Percentiles rank a stretch among this genome's conserved stretches.
Conservation (phyloP, 2,797 vertebrate species). For the Apodemus agrarius region DNA sequence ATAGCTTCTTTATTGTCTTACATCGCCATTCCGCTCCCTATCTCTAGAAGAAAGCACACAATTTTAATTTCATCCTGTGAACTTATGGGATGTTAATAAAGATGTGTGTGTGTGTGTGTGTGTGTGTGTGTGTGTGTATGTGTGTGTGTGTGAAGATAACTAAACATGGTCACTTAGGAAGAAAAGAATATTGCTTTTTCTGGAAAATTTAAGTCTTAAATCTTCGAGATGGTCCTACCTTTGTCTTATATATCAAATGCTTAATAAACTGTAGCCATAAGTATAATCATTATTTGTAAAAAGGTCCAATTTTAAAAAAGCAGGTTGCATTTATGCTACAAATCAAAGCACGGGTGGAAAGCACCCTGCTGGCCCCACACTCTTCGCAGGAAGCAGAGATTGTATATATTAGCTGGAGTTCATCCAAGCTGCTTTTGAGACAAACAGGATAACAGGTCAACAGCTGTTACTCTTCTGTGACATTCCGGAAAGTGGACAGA, state of each 20-base stretch:
- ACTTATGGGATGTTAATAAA: background rate
- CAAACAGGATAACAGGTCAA: constrained; percentile 81
- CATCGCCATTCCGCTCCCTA: background rate
- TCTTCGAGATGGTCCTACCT: background rate
- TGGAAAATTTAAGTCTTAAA: constrained; percentile 54
- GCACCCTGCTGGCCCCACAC: background rate
- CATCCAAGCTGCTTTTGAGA: constrained; percentile 70
- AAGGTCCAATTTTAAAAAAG: constrained; percentile 42
- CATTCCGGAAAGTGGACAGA: constrained; percentile 79
- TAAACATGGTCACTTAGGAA: background rate
- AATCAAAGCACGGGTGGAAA: background rate
- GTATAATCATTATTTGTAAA: background rate
- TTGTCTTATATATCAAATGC: constrained; percentile 2
- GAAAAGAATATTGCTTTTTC: constrained; percentile 28
- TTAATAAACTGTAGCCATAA: constrained; percentile 15
- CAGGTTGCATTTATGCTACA: constrained; percentile 20
- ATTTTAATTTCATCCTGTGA: constrained; percentile 16
- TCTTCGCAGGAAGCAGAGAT: constrained; percentile 45
- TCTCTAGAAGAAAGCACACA: constrained; percentile 10
- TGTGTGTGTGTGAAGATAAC: background rate
- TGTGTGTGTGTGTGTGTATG: background rate
- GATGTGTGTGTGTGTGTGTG: background rate
- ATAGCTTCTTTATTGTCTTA: constrained; percentile 17
- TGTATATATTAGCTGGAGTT: constrained; percentile 68
- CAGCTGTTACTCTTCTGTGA: constrained; percentile 80